Evolutionary conservation across 2,888 invertebrate genomes (phyloP).

Genomic region (Patella caerulea): DNA sequence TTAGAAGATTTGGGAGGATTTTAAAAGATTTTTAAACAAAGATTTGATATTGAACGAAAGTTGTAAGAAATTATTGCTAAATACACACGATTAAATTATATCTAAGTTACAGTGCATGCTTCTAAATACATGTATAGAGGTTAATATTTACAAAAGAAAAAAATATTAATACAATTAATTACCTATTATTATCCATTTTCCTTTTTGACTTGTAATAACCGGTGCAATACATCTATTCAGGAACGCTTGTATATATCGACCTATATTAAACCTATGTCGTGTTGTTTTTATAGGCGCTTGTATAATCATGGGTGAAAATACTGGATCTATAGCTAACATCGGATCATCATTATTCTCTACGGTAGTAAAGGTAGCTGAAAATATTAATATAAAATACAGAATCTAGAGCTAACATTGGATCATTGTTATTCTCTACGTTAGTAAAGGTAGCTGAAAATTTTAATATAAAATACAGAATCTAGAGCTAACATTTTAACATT

Average conservation of each 20-base stretch:
- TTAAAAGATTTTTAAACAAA: no score
- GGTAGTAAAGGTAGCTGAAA: conserved; percentile 25
- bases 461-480: conserved; percentile 21
- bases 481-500: conserved; percentile 35
- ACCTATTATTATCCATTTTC: conserved; percentile 57
- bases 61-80: no score
- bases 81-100: no score
- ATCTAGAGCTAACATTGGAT: conserved; percentile 28
- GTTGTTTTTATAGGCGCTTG: not conserved
- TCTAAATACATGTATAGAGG: no score
- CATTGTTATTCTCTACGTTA: conserved; percentile 32
- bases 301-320: not conserved
- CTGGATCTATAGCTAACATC: conserved; percentile 33
- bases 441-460: conserved; percentile 15
- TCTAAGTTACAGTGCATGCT: no score
- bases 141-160: no score
- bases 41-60: no score
- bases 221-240: conserved; percentile 51
- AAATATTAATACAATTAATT: conserved; percentile 6
- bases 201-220: conserved; percentile 46
- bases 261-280: conserved; percentile 34
- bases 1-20: no score
- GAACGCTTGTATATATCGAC: conserved; percentile 47
- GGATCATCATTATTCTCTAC: conserved; percentile 31
- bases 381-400: not conserved